Base-by-base conservation (phyloP, 1,140 invertebrate genomes). In the Pogonus chalceus region DNA sequence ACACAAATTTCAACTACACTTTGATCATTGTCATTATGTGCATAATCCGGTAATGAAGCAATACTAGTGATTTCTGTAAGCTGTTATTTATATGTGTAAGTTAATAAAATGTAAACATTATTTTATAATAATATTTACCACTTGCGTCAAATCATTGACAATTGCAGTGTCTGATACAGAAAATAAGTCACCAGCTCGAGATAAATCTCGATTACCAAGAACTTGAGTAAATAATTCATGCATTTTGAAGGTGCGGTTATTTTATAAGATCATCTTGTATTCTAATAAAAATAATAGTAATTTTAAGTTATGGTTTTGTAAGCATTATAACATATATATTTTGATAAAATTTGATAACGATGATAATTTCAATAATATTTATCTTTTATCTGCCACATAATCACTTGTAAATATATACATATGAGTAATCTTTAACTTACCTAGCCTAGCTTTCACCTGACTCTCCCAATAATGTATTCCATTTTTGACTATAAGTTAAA, bases 1-100 rank as follows among this genome's bases (percentile, higher is more conserved):
- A 95, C 84, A 72, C 89, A 92, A 62, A 94, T 95, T 72, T 95
- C 92, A 55, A 94, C 90, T 49, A 94, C 87, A 65, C 88, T 91
- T 72, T 95, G 92, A 71, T 93, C 88, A 75, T 93, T 90, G 65
- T 89, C 85, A 72, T 88, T 92, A 52, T 83, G 79, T 1, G 83
- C 78, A 66, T 93, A 95, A 61, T 90, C 86, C 4, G 84, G 76
- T 51, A 83, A 76, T 53, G 85, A 88, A 43, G 87, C 83, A 56
- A 92, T 92, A 54, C 84, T 79, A 60, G 82, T 80, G 61, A 94
- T 91, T 70, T 82, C 79, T 61, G 79, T 80, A 23, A 83, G 70
- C 81, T 83, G 72, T 46, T 54, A 51, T 26, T n/a, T 22, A 52
- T 18, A 50, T 26, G 12, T 24, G 20, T 4, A 43, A 10, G 16